These are phyloP conservation scores for Sternarchorhynchus goeldii DNA, from an alignment of 2,797 vertebrate species.

Conservation along the genomic window DNA sequence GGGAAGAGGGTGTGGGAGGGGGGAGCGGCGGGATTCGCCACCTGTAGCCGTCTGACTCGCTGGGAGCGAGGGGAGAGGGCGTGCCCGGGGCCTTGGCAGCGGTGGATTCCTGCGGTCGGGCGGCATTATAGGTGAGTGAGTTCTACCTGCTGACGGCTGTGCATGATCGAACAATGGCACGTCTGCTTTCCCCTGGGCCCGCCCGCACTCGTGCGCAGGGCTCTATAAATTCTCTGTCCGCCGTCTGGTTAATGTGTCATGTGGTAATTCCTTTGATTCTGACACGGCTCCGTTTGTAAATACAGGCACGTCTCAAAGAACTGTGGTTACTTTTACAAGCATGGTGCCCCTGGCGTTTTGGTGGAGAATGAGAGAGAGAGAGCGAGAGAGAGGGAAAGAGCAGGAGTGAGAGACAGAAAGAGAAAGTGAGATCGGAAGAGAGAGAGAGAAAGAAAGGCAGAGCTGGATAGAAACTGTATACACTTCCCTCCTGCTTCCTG, in stretches of 20 bases:
- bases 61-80: conserved; percentile 31
- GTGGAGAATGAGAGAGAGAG: conserved; percentile 80
- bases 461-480: conserved; percentile 73
- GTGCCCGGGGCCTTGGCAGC: conserved; percentile 57
- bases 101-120: conserved; percentile 64
- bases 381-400: conserved; percentile 66
- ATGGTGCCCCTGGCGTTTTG: conserved; percentile 89
- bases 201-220: conserved; percentile 80
- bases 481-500: conserved; percentile 68
- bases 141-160: conserved; percentile 65
- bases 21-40: conserved; percentile 69
- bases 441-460: conserved; percentile 15
- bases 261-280: conserved; percentile 99
- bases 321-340: conserved; percentile 94
- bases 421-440: conserved; percentile 45
- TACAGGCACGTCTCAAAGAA: conserved; percentile 97
- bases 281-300: conserved; percentile 99
- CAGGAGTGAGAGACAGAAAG: conserved; percentile 68
- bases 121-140: conserved; percentile 73
- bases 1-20: neutral
- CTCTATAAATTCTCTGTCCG: conserved; percentile 93
- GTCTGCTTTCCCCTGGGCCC: conserved; percentile 72
- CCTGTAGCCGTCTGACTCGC: conserved; percentile 71
- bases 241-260: conserved; percentile 99
- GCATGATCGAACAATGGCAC: conserved; percentile 79